Percentiles rank a stretch among this genome's conserved stretches.
These are phyloP conservation scores for Scaptomyza hsui DNA, from an alignment of 1,140 invertebrate species.

Conservation along the genomic window DNA sequence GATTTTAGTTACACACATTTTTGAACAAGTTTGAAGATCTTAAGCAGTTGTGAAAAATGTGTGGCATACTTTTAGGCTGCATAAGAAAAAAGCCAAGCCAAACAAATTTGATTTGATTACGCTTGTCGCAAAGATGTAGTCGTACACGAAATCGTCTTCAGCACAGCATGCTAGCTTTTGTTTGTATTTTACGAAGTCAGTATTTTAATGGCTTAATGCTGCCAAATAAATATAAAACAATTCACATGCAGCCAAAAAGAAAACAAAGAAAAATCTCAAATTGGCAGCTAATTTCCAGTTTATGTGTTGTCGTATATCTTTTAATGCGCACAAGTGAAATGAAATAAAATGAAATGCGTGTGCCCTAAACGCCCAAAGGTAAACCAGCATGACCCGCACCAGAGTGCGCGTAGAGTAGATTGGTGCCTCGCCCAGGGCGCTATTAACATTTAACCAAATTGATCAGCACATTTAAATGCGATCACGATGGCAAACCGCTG, in stretches of 20 bases:
- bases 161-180: constrained; percentile 47
- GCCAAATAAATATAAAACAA: constrained; percentile 77
- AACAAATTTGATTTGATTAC: constrained; percentile 80
- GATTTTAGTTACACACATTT: too few relatives aligned
- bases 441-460: constrained; percentile 81
- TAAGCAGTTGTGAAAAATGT: constrained; percentile 77
- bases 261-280: constrained; percentile 65
- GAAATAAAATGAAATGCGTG: constrained; percentile 15
- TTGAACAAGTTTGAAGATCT: too few relatives aligned
- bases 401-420: background rate
- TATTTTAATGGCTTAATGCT: constrained; percentile 78
- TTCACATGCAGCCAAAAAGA: constrained; percentile 63
- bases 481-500: constrained; percentile 69
- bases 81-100: constrained; percentile 44
- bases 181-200: constrained; percentile 54
- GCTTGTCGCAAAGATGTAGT: background rate
- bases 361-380: constrained; percentile 27
- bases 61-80: constrained; percentile 79
- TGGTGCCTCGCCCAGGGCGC: constrained; percentile 58
- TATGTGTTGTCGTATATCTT: constrained; percentile 72
- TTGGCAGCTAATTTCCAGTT: constrained; percentile 79
- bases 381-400: constrained; percentile 62
- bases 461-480: constrained; percentile 82
- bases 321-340: constrained; percentile 41
- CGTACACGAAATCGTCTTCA: constrained; percentile 10